Conservation (phyloP, 2,888 invertebrate genomes). For the Rhodophaea formosa region DNA sequence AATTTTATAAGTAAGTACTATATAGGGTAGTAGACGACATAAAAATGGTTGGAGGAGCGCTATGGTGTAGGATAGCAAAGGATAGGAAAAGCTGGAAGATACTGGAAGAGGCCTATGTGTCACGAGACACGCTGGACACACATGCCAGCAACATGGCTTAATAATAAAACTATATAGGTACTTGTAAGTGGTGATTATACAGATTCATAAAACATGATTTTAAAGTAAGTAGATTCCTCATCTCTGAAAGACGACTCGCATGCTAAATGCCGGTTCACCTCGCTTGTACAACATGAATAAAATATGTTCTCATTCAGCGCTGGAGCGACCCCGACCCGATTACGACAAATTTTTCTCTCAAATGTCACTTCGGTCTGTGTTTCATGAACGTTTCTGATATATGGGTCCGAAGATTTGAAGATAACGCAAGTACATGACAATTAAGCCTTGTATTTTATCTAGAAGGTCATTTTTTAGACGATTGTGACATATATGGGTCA, state of each 20-base stretch:
- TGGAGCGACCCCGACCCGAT: slow-evolving; percentile 66
- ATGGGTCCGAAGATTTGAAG: slow-evolving; percentile 6
- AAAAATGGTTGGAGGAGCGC: no score
- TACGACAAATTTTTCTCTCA: slow-evolving; percentile 33
- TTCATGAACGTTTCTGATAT: slow-evolving; percentile 4
- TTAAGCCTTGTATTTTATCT: slow-evolving; percentile 8
- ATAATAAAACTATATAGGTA: no score
- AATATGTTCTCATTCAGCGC: slow-evolving; percentile 40
- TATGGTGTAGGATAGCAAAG: no score
- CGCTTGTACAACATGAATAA: slow-evolving; percentile 52
- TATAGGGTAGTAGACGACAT: no score
- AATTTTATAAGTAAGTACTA: no score
- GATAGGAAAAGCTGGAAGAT: no score
- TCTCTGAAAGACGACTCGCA: slow-evolving; percentile 43
- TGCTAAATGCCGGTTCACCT: slow-evolving; percentile 46
- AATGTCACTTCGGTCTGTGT: not conserved
- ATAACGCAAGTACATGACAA: not conserved
- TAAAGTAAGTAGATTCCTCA: not conserved
- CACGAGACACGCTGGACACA: no score
- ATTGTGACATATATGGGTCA: not conserved
- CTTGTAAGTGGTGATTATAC: no score
- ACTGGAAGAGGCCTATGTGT: no score
- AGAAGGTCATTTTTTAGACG: not conserved
- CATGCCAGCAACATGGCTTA: no score
- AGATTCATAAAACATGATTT: no score